A percentile compares a stretch with the other conserved stretches of the same genome.
phyloP scores from a whole-genome alignment of 1,140 invertebrate genomes.

The Macrocentrus cingulum region DNA sequence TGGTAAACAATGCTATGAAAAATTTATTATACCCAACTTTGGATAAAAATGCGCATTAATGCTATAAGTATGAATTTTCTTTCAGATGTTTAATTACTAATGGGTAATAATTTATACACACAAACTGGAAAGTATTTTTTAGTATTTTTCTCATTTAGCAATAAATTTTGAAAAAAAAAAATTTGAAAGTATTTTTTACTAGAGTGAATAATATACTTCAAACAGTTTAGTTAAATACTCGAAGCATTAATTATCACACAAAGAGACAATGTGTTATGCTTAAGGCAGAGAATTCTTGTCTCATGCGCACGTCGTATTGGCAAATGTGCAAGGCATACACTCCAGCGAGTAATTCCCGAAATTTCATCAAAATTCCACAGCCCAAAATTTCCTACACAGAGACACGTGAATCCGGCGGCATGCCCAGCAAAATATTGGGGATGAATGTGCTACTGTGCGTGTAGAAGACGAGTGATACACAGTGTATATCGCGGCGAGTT shows the following conservation, averaged over 20 bases:
- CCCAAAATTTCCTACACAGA: conserved; percentile 35
- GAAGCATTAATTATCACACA: background rate
- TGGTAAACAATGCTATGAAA: too few relatives aligned
- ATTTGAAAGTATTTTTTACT: too few relatives aligned
- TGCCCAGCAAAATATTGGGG: background rate
- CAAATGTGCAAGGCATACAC: conserved; percentile 8
- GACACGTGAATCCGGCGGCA: background rate
- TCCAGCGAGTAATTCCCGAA: conserved; percentile 50
- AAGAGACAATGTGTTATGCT: background rate
- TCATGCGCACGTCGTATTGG: conserved; percentile 8
- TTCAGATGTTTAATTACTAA: too few relatives aligned
- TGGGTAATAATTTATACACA: too few relatives aligned
- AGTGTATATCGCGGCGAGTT: conserved; percentile 27
- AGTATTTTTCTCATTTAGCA: too few relatives aligned
- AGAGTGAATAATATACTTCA: too few relatives aligned
- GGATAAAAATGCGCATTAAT: too few relatives aligned
- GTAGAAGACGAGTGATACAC: background rate
- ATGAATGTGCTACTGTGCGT: conserved; percentile 5
- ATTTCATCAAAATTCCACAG: conserved; percentile 57
- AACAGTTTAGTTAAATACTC: too few relatives aligned
- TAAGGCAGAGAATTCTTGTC: conserved; percentile 6
- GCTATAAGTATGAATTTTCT: too few relatives aligned
- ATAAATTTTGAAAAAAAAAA: too few relatives aligned
- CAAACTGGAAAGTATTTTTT: too few relatives aligned
- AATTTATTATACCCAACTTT: too few relatives aligned